phyloP scores from a whole-genome alignment of 1,140 invertebrate genomes.

The Onthophagus taurus region DNA sequence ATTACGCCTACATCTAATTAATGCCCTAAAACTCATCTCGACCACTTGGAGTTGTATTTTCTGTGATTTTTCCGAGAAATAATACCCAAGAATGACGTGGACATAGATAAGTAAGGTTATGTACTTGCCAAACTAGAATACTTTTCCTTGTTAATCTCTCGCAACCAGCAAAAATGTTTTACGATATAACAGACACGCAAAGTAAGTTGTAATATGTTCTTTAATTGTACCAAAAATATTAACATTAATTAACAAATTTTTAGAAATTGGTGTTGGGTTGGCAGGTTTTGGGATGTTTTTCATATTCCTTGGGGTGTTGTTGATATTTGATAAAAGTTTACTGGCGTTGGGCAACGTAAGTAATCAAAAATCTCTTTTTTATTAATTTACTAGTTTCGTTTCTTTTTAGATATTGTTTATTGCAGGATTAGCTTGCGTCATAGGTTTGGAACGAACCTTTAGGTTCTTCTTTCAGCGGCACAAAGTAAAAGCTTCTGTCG shows the following conservation, averaged over 20 bases:
- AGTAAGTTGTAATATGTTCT: conserved; percentile 47
- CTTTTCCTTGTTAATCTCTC: no score
- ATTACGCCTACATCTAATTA: no score
- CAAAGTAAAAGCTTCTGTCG: conserved; percentile 84
- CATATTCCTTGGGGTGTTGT: conserved; percentile 85
- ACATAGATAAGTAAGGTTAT: no score
- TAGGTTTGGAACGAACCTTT: conserved; percentile 90
- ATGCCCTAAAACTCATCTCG: no score
- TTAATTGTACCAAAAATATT: no score
- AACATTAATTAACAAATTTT: conserved; percentile 16
- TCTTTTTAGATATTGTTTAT: conserved; percentile 91
- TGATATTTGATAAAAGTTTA: conserved; percentile 97
- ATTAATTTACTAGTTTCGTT: no score
- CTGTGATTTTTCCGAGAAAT: no score
- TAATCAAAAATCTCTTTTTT: no score
- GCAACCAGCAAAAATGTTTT: no score
- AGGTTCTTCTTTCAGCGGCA: conserved; percentile 97
- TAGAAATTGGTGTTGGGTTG: conserved; percentile 95
- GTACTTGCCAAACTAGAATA: no score
- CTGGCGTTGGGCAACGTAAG: conserved; percentile 97
- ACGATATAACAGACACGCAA: conserved; percentile 59
- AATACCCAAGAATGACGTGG: no score
- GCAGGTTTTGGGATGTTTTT: conserved; percentile 94
- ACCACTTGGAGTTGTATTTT: no score
- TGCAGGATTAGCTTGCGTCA: conserved; percentile 88